A percentile compares a stretch with the other conserved stretches of the same genome.
phyloP scores from a whole-genome alignment of 2,888 invertebrate genomes.

The Gymnocheta viridis region DNA sequence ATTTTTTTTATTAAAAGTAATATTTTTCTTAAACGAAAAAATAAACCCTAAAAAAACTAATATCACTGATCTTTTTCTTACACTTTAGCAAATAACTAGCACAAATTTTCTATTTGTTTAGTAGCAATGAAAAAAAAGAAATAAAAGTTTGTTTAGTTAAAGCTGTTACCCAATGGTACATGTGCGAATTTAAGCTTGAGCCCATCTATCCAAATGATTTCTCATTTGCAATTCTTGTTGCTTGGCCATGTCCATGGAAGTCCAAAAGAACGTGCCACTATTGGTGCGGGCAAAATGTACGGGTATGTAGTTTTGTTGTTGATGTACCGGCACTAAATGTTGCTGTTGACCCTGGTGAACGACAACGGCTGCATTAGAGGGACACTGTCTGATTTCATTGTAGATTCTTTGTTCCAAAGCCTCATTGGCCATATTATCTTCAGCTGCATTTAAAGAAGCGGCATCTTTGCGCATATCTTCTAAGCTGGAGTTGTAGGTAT shows the following conservation, averaged over 20 bases:
- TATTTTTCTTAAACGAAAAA: constrained; percentile 71
- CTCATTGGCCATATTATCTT: constrained; percentile 86
- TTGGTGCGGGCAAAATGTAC: constrained; percentile 91
- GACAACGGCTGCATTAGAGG: constrained; percentile 85
- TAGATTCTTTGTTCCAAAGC: constrained; percentile 89
- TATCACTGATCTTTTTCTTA: constrained; percentile 74
- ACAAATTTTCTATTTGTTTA: constrained; percentile 55
- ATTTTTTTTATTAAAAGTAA: constrained; percentile 23
- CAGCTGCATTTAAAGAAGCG: constrained; percentile 74
- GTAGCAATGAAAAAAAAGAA: constrained; percentile 50
- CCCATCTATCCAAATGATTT: constrained; percentile 78
- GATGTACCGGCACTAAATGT: constrained; percentile 76
- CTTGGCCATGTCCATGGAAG: constrained; percentile 82
- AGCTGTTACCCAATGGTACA: constrained; percentile 73
- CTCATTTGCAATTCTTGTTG: constrained; percentile 75
- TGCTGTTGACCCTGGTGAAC: constrained; percentile 84
- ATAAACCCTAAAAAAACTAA: constrained; percentile 74
- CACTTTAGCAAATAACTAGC: constrained; percentile 51
- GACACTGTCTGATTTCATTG: constrained; percentile 87
- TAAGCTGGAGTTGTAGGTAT: constrained; percentile 78
- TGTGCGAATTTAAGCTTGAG: constrained; percentile 75
- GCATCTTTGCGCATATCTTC: constrained; percentile 81
- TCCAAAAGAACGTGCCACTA: constrained; percentile 93
- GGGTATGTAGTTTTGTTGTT: constrained; percentile 83
- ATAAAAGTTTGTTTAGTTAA: constrained; percentile 76